Evolutionary conservation across 2,797 vertebrate species (phyloP), one percentile per base, ranked within the genome.

Genomic region (Hipposideros larvatus): DNA sequence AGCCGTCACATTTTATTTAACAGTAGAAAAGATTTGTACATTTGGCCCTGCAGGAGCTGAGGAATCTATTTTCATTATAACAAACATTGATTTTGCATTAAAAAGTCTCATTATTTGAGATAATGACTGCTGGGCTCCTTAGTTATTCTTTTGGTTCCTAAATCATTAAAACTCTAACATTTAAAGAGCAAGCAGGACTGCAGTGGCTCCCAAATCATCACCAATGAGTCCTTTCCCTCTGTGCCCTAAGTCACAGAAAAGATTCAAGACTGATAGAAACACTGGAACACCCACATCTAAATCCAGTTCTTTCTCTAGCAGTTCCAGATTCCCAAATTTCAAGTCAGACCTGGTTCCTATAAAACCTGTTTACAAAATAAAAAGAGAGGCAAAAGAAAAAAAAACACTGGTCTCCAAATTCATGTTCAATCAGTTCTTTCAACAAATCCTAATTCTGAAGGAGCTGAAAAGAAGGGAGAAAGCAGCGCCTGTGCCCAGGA

Each of bases 21-120:
- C 86, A 96, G 97, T 48, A 75, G 91, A 98, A 98, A 98, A 98
- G 98, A 98, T 98, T 97, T 97, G 98, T 98, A 97, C 94, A 26
- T 97, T 97, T 98, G 98, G 97, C 98, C 98, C 98, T 98, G 98
- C 97, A 98, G 98, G 98, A 98, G 98, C 97, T 87, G 96, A 97
- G 96, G 98, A 98, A 99, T 99, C 98, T 98, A 98, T 99, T 99
- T 99, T 98, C 98, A 98, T 99, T 99, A 98, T 98, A 98, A 98
- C 98, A 98, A 98, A 98, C 97, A 99, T 98, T 98, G 98, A 99
- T 99, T 99, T 99, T 99, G 98, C 98, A 98, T 98, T 99, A 98
- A 98, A 98, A 99, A 98, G 98, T 98, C 98, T 99, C 98, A 99
- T 99, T 99, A 98, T 98, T 98, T 98, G 98, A 98, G 98, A 98